Conservation (phyloP, 2,797 vertebrate genomes). For the Emydoidea blandingii region DNA sequence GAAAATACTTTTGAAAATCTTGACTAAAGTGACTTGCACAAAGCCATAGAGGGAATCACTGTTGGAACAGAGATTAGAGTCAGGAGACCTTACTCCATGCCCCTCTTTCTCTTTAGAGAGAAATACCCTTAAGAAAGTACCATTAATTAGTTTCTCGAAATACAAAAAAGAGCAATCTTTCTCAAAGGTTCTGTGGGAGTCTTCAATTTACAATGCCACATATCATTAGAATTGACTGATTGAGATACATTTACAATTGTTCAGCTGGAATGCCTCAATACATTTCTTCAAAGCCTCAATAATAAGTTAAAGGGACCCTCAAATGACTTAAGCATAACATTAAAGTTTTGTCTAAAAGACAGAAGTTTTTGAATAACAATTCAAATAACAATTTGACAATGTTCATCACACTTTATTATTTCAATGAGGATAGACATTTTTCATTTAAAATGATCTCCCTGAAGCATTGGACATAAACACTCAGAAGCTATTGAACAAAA, state of each 20-base stretch:
- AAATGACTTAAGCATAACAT: background rate
- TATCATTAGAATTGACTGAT: background rate
- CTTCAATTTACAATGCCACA: background rate
- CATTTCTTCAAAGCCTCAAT: background rate
- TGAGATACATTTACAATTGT: background rate
- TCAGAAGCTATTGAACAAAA: background rate
- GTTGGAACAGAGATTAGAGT: too few species aligned
- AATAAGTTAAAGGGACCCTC: background rate
- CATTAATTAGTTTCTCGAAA: background rate
- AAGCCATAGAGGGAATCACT: too few species aligned
- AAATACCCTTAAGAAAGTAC: background rate
- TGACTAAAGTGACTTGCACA: background rate
- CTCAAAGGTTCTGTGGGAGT: background rate
- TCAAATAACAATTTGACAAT: background rate
- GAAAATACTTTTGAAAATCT: background rate
- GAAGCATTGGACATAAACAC: background rate
- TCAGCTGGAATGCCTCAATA: background rate
- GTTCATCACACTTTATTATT: background rate
- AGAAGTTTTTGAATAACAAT: background rate
- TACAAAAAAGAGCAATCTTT: background rate
- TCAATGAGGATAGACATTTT: background rate
- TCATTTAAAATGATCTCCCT: background rate
- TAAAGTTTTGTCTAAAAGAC: background rate
- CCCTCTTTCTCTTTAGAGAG: background rate
- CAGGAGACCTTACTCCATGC: too few species aligned